Base-by-base conservation (phyloP, 1,140 invertebrate genomes). In the Physella acuta region DNA sequence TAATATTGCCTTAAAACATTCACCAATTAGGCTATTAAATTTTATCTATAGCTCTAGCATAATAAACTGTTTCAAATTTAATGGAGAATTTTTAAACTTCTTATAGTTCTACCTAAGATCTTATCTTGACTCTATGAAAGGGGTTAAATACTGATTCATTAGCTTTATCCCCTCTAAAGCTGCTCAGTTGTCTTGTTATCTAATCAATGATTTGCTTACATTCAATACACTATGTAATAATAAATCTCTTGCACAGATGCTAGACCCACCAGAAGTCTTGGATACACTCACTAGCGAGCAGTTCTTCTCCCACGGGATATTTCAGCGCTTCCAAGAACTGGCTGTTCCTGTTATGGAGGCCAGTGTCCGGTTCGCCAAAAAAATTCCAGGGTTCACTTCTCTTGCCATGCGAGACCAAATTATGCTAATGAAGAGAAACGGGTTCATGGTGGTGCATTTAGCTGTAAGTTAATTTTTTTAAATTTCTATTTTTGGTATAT, bases 341-440 rank as follows among this genome's bases (percentile, higher is more conserved):
- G 56, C 74, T 8, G 36, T 80, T 31, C 78, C 76, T 2, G 67
- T 76, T 0, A 64, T 80, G 66, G 76, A 80, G 58, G 73, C 74
- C 26, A 75, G 71, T 3, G 95, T 98, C 56, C 94, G 98, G 83
- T 98, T 98, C 82, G 95, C 95, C 72, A 97, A 97, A 81, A 90
- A 93, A 72, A 94, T 98, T 74, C 95, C 96, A 70, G 76, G 76
- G 5, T 98, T 98, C 87, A 90, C 92, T 75, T 87, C 94, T 71
- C 89, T 98, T 63, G 90, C 93, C n/a, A 94, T 97, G 86, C 93
- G 95, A 77, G 95, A 99, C 82, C 94, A 97, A 86, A 94, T 98
- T 75, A 95, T 93, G 55, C 87, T 99, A 49, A 87, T 99, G 72
- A 98, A 98, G 86, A 69, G 71, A 36, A 78, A 76, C 55, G 74